Evolutionary conservation across 2,797 vertebrate genomes (phyloP).

Genomic region (Silurus lanzhouensis): DNA sequence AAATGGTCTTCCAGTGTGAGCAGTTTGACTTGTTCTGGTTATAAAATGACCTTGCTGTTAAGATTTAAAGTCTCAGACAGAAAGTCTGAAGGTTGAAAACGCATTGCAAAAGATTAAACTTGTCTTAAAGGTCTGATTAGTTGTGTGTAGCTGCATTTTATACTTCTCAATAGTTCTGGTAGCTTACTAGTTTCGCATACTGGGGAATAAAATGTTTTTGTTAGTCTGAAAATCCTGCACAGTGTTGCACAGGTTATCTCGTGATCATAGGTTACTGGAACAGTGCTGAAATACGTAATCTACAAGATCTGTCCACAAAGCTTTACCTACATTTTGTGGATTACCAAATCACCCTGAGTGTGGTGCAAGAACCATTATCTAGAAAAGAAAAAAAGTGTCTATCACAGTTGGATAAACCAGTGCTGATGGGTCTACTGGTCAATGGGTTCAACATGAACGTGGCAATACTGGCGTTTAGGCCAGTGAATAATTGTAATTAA

Average conservation of each 20-base stretch:
- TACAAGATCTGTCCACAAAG: background rate
- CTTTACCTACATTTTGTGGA: background rate
- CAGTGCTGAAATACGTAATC: conserved; percentile 1
- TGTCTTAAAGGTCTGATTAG: background rate
- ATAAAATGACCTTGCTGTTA: background rate
- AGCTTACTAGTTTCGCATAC: background rate
- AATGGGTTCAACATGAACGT: background rate
- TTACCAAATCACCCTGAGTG: background rate
- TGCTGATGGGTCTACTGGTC: background rate
- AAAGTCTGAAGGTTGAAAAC: background rate
- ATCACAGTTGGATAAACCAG: background rate
- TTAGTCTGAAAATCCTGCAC: background rate
- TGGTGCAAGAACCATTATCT: conserved; percentile 34
- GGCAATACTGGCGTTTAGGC: too few species aligned
- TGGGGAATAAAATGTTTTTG: background rate
- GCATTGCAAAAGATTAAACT: background rate
- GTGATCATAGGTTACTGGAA: background rate
- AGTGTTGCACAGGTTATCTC: background rate
- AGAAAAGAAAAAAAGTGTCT: background rate
- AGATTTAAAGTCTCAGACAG: background rate
- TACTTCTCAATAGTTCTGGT: too few species aligned
- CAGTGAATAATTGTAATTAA: background rate
- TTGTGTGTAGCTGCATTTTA: background rate
- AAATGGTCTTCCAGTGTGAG: background rate
- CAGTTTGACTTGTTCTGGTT: background rate